These are phyloP conservation scores for Drosophila kanapiae DNA, from an alignment of 1,140 invertebrate genomes.

Conservation along the genomic window DNA sequence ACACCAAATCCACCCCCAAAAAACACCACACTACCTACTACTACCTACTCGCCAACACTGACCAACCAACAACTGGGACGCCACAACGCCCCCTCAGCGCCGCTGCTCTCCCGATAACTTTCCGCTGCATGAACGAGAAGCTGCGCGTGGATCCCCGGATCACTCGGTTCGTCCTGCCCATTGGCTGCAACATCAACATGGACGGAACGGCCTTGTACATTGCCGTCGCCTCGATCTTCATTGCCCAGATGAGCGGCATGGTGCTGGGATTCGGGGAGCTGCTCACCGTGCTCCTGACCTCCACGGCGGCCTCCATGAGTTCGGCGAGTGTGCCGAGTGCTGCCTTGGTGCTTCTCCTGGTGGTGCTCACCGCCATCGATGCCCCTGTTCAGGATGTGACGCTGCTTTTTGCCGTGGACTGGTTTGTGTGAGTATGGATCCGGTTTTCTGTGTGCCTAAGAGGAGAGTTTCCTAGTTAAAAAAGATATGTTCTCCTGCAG, in stretches of 20 bases:
- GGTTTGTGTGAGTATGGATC: slow-evolving; percentile 92
- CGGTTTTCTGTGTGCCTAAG: too few relatives aligned
- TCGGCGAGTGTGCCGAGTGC: slow-evolving; percentile 97
- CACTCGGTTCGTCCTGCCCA: slow-evolving; percentile 95
- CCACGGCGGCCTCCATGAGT: slow-evolving; percentile 96
- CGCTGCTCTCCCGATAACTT: slow-evolving; percentile 97
- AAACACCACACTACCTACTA: slow-evolving; percentile 33
- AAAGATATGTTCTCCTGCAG: slow-evolving; percentile 85
- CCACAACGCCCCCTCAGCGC: slow-evolving; percentile 88
- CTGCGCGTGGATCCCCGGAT: slow-evolving; percentile 95
- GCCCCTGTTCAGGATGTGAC: slow-evolving; percentile 93
- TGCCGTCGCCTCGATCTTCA: slow-evolving; percentile 94
- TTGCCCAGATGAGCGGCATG: slow-evolving; percentile 96
- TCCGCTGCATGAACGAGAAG: slow-evolving; percentile 97
- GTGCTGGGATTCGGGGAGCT: slow-evolving; percentile 91
- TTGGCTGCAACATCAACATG: slow-evolving; percentile 97
- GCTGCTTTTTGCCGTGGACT: slow-evolving; percentile 94
- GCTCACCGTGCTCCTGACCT: slow-evolving; percentile 93
- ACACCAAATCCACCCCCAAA: slow-evolving; percentile 16
- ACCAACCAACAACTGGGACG: slow-evolving; percentile 30
- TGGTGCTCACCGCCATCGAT: slow-evolving; percentile 94
- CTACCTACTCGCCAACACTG: slow-evolving; percentile 13
- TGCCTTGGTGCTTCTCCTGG: slow-evolving; percentile 94
- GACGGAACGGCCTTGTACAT: slow-evolving; percentile 97
- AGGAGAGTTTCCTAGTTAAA: accelerated